A percentile compares a stretch with the other conserved stretches of the same genome.
Evolutionary conservation across 2,888 invertebrate genomes (phyloP).

Genomic region (Sarcophaga subvicina): DNA sequence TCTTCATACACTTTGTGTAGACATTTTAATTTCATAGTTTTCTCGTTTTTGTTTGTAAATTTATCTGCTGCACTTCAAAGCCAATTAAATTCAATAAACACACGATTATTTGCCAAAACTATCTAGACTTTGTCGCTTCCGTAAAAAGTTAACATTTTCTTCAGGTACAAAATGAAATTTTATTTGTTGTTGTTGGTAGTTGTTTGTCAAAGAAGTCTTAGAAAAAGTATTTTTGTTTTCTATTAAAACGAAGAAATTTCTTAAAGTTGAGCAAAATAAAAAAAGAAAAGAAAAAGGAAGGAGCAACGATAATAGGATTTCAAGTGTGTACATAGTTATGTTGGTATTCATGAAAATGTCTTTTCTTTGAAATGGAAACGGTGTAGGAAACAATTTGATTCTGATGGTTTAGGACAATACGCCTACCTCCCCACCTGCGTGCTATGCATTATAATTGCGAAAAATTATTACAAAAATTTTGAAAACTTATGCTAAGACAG

Average conservation of each 20-base stretch:
- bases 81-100: constrained; percentile 70
- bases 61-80: constrained; percentile 65
- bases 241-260: constrained; percentile 1
- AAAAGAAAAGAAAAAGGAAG: not conserved
- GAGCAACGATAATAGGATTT: no score
- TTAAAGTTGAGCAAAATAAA: not conserved
- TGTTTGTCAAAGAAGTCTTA: constrained; percentile 57
- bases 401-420: no score
- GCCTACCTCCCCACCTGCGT: no score
- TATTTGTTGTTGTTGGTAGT: constrained; percentile 45
- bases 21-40: not conserved
- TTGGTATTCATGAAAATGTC: no score
- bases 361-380: no score
- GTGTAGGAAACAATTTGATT: no score
- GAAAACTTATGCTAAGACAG: no score
- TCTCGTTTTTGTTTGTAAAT: constrained; percentile 26
- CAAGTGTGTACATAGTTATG: no score
- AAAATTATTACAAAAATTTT: no score
- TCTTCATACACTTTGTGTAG: not conserved
- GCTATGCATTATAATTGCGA: no score
- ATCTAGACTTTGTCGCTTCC: constrained; percentile 62
- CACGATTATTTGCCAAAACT: constrained; percentile 54
- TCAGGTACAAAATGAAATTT: constrained; percentile 42
- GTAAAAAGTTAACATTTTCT: constrained; percentile 37
- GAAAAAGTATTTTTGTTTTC: constrained; percentile 36